Conservation (phyloP, 2,113 vertebrate species). For the Tragelaphus buxtoni region DNA sequence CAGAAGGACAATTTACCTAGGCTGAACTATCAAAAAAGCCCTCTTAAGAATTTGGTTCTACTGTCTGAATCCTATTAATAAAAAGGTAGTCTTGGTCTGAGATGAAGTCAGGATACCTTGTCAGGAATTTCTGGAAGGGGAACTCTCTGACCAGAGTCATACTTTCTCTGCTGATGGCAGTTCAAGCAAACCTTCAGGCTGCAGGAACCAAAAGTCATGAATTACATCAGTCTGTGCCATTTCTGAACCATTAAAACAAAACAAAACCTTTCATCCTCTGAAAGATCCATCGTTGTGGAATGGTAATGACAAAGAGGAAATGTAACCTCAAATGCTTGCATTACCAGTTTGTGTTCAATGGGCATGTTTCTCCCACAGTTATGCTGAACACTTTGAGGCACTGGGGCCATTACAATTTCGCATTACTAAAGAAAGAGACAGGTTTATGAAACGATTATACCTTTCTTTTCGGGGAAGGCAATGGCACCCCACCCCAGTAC, state of each 20-base stretch:
- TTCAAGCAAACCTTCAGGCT: neutral
- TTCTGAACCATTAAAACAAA: neutral
- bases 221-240: neutral
- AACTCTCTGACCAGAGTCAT: neutral
- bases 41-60: neutral
- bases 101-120: neutral
- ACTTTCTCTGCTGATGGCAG: rapidly evolving
- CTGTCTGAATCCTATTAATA: neutral
- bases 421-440: neutral
- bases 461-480: too few relatives aligned
- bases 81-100: neutral
- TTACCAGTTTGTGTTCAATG: neutral
- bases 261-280: neutral
- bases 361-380: neutral
- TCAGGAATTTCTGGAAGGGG: neutral
- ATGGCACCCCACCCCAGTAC: too few relatives aligned
- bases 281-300: neutral
- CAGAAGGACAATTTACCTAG: neutral
- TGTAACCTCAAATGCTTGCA: neutral
- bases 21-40: neutral
- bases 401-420: neutral
- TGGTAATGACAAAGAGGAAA: neutral
- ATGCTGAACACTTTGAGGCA: neutral
- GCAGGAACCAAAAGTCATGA: neutral
- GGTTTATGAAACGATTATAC: neutral